Conservation (phyloP, 2,797 vertebrate species). For the Brachyalestes nurse region DNA sequence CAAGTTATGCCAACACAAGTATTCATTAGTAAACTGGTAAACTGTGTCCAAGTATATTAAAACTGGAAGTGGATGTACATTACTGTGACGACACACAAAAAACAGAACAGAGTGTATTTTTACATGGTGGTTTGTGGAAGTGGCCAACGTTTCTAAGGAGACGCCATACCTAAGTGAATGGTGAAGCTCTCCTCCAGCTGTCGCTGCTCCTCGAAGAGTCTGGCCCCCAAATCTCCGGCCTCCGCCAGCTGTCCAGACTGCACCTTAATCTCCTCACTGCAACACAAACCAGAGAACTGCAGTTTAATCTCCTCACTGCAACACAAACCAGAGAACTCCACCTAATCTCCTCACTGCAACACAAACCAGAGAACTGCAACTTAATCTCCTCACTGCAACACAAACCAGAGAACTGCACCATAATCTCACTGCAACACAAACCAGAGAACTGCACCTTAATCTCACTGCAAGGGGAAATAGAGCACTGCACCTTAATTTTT, state of each 20-base stretch:
- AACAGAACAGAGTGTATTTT: constrained; percentile 44
- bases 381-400: constrained; percentile 91
- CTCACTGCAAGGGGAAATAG: background rate
- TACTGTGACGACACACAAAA: constrained; percentile 8
- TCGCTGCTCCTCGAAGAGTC: constrained; percentile 91
- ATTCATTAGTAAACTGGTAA: background rate
- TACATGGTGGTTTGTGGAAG: constrained; percentile 20
- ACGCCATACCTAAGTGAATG: constrained; percentile 89
- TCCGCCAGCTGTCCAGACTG: constrained; percentile 89
- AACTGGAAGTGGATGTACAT: constrained; percentile 27
- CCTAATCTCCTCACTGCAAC: background rate
- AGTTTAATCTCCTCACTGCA: background rate
- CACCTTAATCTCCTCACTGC: constrained; percentile 95
- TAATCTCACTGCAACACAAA: background rate
- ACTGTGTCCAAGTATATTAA: constrained; percentile 4
- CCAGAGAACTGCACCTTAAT: background rate
- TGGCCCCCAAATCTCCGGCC: constrained; percentile 78
- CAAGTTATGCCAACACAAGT: background rate
- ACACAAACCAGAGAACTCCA: constrained; percentile 18
- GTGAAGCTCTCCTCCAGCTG: constrained; percentile 98
- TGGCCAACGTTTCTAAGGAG: constrained; percentile 31
- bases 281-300: constrained; percentile 34
- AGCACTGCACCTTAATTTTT: background rate
- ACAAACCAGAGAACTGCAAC: constrained; percentile 27
- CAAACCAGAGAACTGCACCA: background rate